Base-by-base conservation (phyloP, 1,140 invertebrate genomes). In the Triops cancriformis region DNA sequence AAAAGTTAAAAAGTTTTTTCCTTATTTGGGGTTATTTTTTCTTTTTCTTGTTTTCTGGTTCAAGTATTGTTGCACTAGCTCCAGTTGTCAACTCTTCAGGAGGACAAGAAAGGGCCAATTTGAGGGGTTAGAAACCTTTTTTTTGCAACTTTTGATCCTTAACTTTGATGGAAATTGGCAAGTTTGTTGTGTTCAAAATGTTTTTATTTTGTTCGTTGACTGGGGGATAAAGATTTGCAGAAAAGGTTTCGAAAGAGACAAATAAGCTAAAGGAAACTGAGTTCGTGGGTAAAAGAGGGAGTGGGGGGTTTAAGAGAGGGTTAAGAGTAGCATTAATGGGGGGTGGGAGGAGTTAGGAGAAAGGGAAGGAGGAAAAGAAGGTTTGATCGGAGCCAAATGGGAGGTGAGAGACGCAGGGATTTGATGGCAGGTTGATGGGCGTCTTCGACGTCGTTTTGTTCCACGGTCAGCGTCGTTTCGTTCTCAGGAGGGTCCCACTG, bases 401-500 rank as follows among this genome's bases (percentile, higher is more conserved):
- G 51, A 64, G 51, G 51, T 64, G 51, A 64, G 51, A 64, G 51
- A 64, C 51, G 51, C 51, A 23, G 51, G 51, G 51, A 64, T 64
- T 64, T 64, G 51, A 64, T 64, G 51, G 51, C 51, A 64, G 51
- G 18, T 64, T 64, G 51, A 64, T 64, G 51, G 51, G 51, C 51
- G 51, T 64, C 51, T 18, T 64, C 51, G 51, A 64, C 51, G 51
- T 64, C 51, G 14, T 64, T 64, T 64, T 64, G 51, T 64, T 64
- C 51, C 51, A 64, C 51, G 51, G 51, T 64, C 51, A 64, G 51
- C 51, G 51, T 64, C 51, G 51, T 64, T 64, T 64, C 51, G 51
- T 64, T 64, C 51, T 64, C 51, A 64, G 51, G 51, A 64, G 51
- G 51, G 51, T 64, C 51, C 51, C 51, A 64, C 51, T 64, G 51